These are phyloP conservation scores for Desmophyllum pertusum DNA, from an alignment of 92 coral and sea anemone genomes.

Conservation along the genomic window DNA sequence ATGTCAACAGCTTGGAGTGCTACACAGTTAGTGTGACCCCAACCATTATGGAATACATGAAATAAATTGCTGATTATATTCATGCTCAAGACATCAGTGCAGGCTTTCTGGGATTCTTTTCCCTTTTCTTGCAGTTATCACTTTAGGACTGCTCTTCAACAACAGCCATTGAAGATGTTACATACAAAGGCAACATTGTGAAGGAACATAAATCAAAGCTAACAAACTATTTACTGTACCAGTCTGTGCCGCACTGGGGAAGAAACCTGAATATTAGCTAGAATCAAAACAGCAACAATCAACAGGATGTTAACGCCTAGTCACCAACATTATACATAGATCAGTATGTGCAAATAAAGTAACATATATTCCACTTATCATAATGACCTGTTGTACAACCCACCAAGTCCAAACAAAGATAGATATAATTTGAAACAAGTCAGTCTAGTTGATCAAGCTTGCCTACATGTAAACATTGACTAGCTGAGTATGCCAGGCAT, in stretches of 20 bases:
- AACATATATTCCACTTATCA: neutral
- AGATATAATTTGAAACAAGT: neutral
- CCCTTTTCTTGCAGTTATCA: neutral
- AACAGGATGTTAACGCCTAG: slow-evolving; percentile 9
- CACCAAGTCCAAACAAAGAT: too few species aligned
- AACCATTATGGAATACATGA: neutral
- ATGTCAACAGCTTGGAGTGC: neutral
- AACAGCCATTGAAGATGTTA: neutral
- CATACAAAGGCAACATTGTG: neutral
- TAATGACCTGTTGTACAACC: neutral
- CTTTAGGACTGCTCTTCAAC: neutral
- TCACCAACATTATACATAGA: neutral
- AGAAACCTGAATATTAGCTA: slow-evolving; percentile 33
- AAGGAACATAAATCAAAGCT: slow-evolving; percentile 28
- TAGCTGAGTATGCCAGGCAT: neutral
- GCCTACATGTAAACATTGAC: neutral
- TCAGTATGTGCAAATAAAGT: neutral
- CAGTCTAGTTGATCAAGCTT: neutral
- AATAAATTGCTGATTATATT: too few species aligned
- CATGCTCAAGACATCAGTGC: neutral
- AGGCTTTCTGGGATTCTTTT: neutral
- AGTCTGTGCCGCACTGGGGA: slow-evolving; percentile 21
- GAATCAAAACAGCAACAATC: slow-evolving; percentile 43
- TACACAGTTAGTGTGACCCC: slow-evolving; percentile 1
- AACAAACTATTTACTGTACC: slow-evolving; percentile 39